These are phyloP conservation scores for Pyrgus malvae DNA, from an alignment of 2,888 invertebrate genomes.

Conservation along the genomic window DNA sequence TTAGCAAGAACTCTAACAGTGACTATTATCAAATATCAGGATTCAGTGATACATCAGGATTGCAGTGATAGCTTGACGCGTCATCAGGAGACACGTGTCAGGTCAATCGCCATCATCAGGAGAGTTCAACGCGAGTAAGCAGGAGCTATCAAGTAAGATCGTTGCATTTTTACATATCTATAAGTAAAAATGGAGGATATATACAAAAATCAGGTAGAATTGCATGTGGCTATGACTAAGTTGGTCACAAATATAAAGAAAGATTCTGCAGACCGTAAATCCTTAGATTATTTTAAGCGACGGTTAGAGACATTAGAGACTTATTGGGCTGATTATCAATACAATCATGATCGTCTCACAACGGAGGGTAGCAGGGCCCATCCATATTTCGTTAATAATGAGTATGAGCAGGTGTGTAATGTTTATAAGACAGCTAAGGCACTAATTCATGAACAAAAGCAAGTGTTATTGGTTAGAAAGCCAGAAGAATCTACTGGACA, in stretches of 20 bases:
- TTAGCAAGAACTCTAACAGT: too few relatives aligned
- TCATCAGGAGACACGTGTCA: neutral
- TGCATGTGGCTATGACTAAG: neutral
- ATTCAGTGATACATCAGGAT: neutral
- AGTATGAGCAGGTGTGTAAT: neutral
- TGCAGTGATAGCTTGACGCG: neutral
- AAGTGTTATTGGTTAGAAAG: neutral
- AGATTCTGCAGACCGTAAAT: slow-evolving; percentile 28
- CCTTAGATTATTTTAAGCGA: slow-evolving; percentile 28
- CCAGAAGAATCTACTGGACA: neutral
- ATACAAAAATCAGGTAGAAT: neutral
- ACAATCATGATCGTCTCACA: slow-evolving; percentile 23
- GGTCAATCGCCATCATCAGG: neutral
- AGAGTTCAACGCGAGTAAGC: neutral
- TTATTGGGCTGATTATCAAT: slow-evolving; percentile 29
- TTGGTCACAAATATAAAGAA: slow-evolving; percentile 22
- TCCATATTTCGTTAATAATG: neutral
- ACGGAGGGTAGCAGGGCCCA: slow-evolving; percentile 5
- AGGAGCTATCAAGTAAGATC: neutral
- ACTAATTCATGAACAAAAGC: neutral
- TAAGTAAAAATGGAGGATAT: neutral
- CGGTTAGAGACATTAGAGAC: slow-evolving; percentile 26
- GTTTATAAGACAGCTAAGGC: neutral
- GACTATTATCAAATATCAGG: neutral
- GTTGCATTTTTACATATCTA: neutral